phyloP scores from a whole-genome alignment of 2,113 vertebrate species.

The Hipposideros armiger region DNA sequence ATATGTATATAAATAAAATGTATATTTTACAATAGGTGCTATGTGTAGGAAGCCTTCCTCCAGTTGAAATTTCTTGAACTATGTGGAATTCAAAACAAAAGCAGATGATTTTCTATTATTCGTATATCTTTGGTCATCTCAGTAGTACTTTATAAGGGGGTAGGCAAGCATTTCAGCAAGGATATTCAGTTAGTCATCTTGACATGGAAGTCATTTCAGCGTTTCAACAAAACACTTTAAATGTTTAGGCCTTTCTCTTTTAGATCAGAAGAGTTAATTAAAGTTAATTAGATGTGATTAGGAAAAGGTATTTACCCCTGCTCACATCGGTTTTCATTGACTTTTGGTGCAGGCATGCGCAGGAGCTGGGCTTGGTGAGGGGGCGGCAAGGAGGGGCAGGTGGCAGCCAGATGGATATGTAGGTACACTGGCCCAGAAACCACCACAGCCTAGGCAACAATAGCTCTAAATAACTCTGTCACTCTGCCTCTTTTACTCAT shows the following conservation, averaged over 20 bases:
- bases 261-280: neutral
- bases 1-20: too few relatives aligned
- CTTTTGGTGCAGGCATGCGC: neutral
- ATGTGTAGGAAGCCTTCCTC: neutral
- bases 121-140: neutral
- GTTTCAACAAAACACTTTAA: neutral
- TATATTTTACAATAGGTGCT: neutral
- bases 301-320: neutral
- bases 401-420: neutral
- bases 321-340: neutral
- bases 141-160: neutral
- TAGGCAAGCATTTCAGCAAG: neutral
- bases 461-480: neutral
- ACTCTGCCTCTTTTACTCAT: neutral
- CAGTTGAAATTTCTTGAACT: neutral
- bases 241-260: neutral
- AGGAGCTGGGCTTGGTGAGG: neutral
- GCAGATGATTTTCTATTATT: neutral
- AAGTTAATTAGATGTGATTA: conserved; percentile 37
- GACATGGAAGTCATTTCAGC: neutral
- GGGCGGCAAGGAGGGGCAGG: neutral
- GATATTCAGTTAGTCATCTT: neutral
- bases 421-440: neutral
- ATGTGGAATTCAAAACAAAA: neutral
- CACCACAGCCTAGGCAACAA: neutral